Conservation (phyloP, 2,888 invertebrate species). For the Drosophila suboccidentalis region DNA sequence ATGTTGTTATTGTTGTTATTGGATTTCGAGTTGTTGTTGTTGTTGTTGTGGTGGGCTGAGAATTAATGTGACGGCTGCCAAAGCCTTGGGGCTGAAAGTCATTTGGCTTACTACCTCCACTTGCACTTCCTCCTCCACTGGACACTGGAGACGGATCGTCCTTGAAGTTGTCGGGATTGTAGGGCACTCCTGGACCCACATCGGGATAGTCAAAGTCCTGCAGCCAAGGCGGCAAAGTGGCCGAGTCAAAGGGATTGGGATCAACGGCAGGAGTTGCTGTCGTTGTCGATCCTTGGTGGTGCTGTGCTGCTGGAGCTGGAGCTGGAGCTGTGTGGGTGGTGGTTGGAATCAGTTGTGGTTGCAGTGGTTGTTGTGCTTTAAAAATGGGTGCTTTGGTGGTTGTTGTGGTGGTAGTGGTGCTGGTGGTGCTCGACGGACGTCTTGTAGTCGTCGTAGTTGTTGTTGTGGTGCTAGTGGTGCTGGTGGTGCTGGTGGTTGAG, state of each 20-base stretch:
- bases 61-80: constrained; percentile 12
- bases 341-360: constrained; percentile 41
- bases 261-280: constrained; percentile 56
- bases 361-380: constrained; percentile 37
- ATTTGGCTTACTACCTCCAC: constrained; percentile 58
- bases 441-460: constrained; percentile 59
- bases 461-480: constrained; percentile 37
- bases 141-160: constrained; percentile 8
- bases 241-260: constrained; percentile 75
- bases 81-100: constrained; percentile 67
- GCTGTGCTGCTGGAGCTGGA: neutral
- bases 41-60: constrained; percentile 29
- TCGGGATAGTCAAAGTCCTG: constrained; percentile 83
- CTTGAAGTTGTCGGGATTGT: constrained; percentile 63
- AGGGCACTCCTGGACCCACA: constrained; percentile 84
- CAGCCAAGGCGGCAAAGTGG: constrained; percentile 83
- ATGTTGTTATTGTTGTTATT: constrained; percentile 33
- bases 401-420: constrained; percentile 35
- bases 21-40: constrained; percentile 31
- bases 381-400: constrained; percentile 47
- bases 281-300: constrained; percentile 13
- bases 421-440: constrained; percentile 51
- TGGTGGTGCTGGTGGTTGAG: constrained; percentile 28
- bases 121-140: constrained; percentile 5
- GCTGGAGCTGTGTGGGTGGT: constrained; percentile 57